A percentile compares a stretch with the other conserved stretches of the same genome.
Evolutionary conservation across 92 coral and sea anemone species (phyloP).

Genomic region (Isaurus tuberculatus): DNA sequence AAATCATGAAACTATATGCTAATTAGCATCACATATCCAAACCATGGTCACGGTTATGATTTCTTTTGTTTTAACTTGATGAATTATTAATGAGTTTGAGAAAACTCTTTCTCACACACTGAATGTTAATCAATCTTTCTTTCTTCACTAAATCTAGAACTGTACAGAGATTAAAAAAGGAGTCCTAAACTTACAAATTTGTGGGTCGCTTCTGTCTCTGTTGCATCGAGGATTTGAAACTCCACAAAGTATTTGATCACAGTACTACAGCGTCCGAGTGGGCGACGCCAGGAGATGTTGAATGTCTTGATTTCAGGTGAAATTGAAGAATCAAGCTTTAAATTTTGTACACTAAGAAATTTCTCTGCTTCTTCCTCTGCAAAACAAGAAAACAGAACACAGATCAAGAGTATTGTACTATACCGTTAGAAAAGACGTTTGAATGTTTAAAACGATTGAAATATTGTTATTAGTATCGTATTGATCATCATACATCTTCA

Average conservation of each 20-base stretch:
- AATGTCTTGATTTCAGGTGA: background rate
- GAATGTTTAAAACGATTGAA: background rate
- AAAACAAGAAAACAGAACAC: background rate
- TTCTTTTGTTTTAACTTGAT: no score
- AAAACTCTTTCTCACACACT: no score
- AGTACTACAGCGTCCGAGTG: constrained; percentile 9
- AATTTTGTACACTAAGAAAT: constrained; percentile 10
- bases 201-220: background rate
- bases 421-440: background rate
- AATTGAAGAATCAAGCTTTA: background rate
- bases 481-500: no score
- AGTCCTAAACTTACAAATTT: background rate
- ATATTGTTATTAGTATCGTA: no score
- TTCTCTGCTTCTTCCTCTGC: constrained; percentile 17
- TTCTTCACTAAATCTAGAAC: background rate
- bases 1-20: no score
- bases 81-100: no score
- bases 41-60: no score
- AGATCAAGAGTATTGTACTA: background rate
- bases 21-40: no score
- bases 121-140: no score
- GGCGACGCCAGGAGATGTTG: constrained; percentile 26
- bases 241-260: background rate
- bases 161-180: background rate
- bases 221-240: background rate